These are phyloP conservation scores for Cyrtorhinus lividipennis DNA, from an alignment of 1,140 invertebrate species.

Conservation along the genomic window DNA sequence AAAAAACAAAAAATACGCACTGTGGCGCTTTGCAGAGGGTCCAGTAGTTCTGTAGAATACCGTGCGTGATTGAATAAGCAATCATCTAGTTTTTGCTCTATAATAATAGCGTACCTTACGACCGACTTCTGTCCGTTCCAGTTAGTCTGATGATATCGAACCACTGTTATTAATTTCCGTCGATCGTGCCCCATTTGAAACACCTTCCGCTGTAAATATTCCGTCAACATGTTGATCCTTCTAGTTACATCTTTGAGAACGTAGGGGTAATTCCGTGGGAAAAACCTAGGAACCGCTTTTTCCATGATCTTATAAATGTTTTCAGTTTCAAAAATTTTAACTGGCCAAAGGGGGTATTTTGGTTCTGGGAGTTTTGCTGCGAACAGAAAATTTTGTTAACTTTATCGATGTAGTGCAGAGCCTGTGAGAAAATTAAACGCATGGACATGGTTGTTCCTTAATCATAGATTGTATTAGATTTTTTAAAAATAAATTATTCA, in stretches of 20 bases:
- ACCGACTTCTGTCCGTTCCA: not conserved
- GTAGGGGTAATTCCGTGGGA: not conserved
- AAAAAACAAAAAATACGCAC: too few species aligned
- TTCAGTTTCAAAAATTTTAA: not conserved
- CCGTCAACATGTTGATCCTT: not conserved
- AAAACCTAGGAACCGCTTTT: not conserved
- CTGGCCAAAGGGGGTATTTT: not conserved
- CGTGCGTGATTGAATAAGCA: too few species aligned
- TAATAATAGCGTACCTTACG: not conserved
- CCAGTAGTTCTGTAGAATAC: too few species aligned
- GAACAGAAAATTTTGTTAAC: not conserved
- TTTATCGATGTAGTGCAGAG: too few species aligned
- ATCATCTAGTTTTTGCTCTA: too few species aligned
- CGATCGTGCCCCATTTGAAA: not conserved
- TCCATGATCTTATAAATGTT: not conserved
- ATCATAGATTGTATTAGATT: too few species aligned
- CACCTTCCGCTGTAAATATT: not conserved
- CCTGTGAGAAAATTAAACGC: too few species aligned
- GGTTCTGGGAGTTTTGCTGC: not conserved
- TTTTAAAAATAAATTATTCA: too few species aligned
- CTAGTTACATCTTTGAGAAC: not conserved
- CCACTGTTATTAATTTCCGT: not conserved
- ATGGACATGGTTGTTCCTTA: too few species aligned
- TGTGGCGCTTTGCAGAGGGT: too few species aligned
- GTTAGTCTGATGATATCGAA: not conserved